These are phyloP conservation scores for Lottia gigantea DNA, from an alignment of 2,888 invertebrate species.

Conservation along the genomic window DNA sequence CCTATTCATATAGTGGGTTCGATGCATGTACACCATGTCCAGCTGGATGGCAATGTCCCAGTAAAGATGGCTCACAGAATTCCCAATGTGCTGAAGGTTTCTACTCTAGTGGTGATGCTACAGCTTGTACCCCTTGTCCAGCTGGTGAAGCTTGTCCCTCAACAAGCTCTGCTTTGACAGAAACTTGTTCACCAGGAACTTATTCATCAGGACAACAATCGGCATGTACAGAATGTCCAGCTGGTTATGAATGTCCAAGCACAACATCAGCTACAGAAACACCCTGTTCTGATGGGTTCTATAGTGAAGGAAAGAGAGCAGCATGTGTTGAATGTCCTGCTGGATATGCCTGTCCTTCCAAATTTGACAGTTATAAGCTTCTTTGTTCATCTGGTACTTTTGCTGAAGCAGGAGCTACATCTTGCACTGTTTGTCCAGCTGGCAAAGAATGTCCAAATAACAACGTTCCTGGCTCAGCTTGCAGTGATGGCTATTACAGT, in stretches of 20 bases:
- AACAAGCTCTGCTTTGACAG: conserved; percentile 34
- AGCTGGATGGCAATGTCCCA: conserved; percentile 50
- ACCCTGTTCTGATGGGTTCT: conserved; percentile 51
- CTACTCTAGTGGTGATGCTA: conserved; percentile 41
- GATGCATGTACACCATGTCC: conserved; percentile 43
- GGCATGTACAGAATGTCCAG: conserved; percentile 54
- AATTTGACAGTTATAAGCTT: conserved; percentile 40
- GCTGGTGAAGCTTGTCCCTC: conserved; percentile 56
- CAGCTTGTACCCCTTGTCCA: conserved; percentile 54
- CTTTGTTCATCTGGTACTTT: conserved; percentile 57
- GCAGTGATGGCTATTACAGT: conserved; percentile 58
- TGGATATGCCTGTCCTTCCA: conserved; percentile 62
- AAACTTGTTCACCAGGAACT: conserved; percentile 46
- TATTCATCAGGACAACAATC: conserved; percentile 51
- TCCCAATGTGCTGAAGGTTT: conserved; percentile 53
- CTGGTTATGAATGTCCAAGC: conserved; percentile 52
- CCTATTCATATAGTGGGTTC: conserved; percentile 40
- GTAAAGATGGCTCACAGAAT: conserved; percentile 43
- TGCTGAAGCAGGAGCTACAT: conserved; percentile 43
- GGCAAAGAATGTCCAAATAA: conserved; percentile 57
- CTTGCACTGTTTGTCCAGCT: conserved; percentile 57
- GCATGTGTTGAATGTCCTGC: conserved; percentile 57
- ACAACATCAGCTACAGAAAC: conserved; percentile 42
- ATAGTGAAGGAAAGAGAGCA: conserved; percentile 52
- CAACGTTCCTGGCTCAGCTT: conserved; percentile 46